A percentile compares a stretch with the other conserved stretches of the same genome.
These are phyloP conservation scores for Watsonalla binaria DNA, from an alignment of 2,888 invertebrate genomes.

Conservation along the genomic window DNA sequence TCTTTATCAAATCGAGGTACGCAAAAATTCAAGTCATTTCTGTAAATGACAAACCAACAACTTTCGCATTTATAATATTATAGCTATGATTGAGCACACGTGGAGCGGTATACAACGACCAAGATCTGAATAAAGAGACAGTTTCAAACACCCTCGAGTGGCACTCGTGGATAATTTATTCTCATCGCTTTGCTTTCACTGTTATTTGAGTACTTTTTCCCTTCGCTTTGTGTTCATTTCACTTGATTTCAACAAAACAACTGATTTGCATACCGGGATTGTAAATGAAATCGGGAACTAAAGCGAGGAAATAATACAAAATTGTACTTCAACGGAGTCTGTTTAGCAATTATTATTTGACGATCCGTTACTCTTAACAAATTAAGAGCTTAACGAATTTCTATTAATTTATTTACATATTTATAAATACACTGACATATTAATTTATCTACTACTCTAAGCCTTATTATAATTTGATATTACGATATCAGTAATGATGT, in stretches of 20 bases:
- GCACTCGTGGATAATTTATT: background rate
- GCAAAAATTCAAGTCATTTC: no score
- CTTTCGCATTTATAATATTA: background rate
- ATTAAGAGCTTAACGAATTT: no score
- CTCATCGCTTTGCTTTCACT: slow-evolving; percentile 1
- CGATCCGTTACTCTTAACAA: no score
- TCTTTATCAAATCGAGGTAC: no score
- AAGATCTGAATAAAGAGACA: background rate
- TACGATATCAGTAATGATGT: background rate
- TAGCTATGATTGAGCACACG: background rate
- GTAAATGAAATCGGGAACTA: background rate
- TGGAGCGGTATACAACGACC: background rate
- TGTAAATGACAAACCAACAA: background rate
- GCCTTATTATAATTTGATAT: no score
- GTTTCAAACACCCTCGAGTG: background rate
- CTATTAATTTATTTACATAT: no score
- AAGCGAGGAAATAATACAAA: background rate
- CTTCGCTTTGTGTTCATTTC: background rate
- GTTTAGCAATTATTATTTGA: background rate
- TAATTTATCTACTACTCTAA: no score
- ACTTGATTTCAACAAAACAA: slow-evolving; percentile 1
- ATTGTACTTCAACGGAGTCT: background rate
- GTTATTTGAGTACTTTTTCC: background rate
- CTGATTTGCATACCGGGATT: background rate
- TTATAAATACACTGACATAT: no score